Evolutionary conservation across 2,113 vertebrate genomes (phyloP).

Genomic region (Polypterus bichir): DNA sequence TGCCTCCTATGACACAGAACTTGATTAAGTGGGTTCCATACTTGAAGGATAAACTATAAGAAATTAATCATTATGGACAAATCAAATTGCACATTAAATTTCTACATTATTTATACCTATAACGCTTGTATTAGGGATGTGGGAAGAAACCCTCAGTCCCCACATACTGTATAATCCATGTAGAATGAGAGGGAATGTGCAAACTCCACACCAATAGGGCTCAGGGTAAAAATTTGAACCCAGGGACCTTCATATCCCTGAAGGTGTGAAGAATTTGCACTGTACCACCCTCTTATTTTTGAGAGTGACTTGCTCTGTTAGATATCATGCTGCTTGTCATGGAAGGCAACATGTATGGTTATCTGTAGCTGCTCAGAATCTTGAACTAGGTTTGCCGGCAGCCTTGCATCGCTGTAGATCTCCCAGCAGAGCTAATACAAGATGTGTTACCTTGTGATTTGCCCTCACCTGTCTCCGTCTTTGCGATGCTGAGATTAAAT

Average conservation of each 20-base stretch:
- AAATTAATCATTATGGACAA: conserved; percentile 7
- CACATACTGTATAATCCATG: conserved; percentile 35
- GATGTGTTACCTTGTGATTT: neutral
- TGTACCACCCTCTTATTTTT: neutral
- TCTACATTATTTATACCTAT: neutral
- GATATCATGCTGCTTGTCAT: neutral
- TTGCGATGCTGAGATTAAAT: conserved; percentile 21
- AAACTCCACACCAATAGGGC: too few species aligned
- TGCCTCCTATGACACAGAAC: neutral
- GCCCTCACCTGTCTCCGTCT: conserved; percentile 18
- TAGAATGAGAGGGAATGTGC: conserved; percentile 10
- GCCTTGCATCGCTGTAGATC: neutral
- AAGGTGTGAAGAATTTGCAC: conserved; percentile 28
- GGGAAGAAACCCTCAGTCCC: neutral
- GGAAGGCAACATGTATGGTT: neutral
- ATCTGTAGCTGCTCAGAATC: neutral
- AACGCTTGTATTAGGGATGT: neutral
- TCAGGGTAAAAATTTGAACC: too few species aligned
- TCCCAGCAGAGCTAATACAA: neutral
- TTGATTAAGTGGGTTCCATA: conserved; percentile 3
- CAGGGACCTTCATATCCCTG: too few species aligned
- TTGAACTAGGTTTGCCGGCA: neutral
- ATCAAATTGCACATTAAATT: conserved; percentile 2
- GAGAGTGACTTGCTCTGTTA: neutral
- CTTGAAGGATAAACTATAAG: conserved; percentile 6